Evolutionary conservation across 2,113 vertebrate genomes (phyloP).

Genomic region (Pelobates fuscus): DNA sequence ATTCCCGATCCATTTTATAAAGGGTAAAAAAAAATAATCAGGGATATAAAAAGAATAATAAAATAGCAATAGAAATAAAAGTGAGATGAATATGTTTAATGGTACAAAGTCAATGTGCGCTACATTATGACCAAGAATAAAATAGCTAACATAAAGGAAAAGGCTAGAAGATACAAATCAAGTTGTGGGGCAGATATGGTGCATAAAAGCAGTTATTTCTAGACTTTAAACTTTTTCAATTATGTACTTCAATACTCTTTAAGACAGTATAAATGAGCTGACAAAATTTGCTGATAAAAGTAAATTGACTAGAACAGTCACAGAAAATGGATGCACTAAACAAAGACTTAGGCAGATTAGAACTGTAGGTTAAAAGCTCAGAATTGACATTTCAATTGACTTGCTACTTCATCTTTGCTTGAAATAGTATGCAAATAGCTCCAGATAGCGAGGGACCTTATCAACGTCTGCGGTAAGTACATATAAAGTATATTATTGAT

Average conservation of each 20-base stretch:
- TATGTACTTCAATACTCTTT: slow-evolving; percentile 47
- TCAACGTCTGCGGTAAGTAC: slow-evolving; percentile 25
- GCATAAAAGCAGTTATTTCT: slow-evolving; percentile 33
- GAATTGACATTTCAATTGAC: slow-evolving; percentile 44
- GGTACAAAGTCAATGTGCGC: neutral
- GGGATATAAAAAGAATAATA: slow-evolving; percentile 8
- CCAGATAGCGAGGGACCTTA: slow-evolving; percentile 20
- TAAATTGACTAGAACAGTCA: slow-evolving; percentile 48
- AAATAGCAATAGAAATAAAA: slow-evolving; percentile 15
- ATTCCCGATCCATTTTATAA: neutral
- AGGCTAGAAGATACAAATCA: slow-evolving; percentile 12
- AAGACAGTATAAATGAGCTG: slow-evolving; percentile 48
- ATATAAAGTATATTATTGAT: slow-evolving; percentile 24
- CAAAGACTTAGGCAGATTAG: slow-evolving; percentile 46
- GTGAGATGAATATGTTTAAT: slow-evolving; percentile 4
- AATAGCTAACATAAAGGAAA: slow-evolving; percentile 6
- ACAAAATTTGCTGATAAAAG: slow-evolving; percentile 49
- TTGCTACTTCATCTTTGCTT: slow-evolving; percentile 21
- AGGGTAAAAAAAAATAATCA: slow-evolving; percentile 1
- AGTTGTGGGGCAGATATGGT: slow-evolving; percentile 22
- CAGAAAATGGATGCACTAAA: slow-evolving; percentile 38
- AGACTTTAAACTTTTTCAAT: slow-evolving; percentile 48
- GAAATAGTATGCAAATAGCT: slow-evolving; percentile 34
- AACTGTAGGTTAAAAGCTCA: slow-evolving; percentile 43
- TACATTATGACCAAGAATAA: slow-evolving; percentile 22